Evolutionary conservation across 2,888 invertebrate genomes (phyloP).

Genomic region (Meandrusa payeni): DNA sequence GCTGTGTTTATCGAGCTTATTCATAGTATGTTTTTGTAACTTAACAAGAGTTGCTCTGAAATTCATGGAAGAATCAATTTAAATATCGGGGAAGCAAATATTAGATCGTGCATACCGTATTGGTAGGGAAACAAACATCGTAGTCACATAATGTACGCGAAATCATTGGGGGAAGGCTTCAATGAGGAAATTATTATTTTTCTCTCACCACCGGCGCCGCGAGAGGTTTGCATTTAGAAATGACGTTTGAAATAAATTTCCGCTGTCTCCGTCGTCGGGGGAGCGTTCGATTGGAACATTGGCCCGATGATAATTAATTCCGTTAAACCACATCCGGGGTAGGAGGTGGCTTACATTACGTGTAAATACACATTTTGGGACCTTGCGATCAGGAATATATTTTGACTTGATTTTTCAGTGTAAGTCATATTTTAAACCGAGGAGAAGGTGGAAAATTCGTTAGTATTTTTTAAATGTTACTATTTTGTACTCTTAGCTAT

Average conservation of each 20-base stretch:
- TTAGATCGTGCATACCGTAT: constrained; percentile 4
- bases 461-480: too few relatives aligned
- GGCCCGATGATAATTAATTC: constrained; percentile 73
- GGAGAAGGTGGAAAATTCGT: too few relatives aligned
- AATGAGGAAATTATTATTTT: constrained; percentile 60
- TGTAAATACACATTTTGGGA: too few relatives aligned
- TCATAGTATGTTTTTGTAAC: too few relatives aligned
- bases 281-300: constrained; percentile 71
- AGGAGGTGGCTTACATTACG: too few relatives aligned
- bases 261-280: constrained; percentile 41
- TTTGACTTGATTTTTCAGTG: too few relatives aligned
- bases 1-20: too few relatives aligned
- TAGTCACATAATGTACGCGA: constrained; percentile 12
- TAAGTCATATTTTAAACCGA: too few relatives aligned
- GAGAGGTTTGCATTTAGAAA: constrained; percentile 61
- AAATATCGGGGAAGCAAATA: constrained; percentile 16
- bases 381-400: too few relatives aligned
- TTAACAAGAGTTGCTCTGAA: too few relatives aligned
- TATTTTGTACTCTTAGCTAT: too few relatives aligned
- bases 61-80: constrained; percentile 3
- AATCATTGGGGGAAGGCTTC: constrained; percentile 12
- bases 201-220: constrained; percentile 39
- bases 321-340: constrained; percentile 43
- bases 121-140: constrained; percentile 13
- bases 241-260: constrained; percentile 76